phyloP scores from a whole-genome alignment of 2,888 invertebrate genomes.

The Chironomus tentans region DNA sequence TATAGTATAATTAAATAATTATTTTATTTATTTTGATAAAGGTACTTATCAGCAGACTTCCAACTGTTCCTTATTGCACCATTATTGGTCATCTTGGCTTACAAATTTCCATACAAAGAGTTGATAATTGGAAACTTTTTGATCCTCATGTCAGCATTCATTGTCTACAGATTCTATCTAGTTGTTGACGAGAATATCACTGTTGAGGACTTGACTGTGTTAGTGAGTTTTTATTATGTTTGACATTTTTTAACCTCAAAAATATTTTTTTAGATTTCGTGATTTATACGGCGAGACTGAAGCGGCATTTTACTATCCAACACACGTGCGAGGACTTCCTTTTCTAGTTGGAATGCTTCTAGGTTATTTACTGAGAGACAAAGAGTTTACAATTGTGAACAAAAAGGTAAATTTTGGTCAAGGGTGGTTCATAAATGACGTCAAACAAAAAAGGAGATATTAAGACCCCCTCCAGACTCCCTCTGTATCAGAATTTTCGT shows the following conservation, averaged over 20 bases:
- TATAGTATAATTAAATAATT: neutral
- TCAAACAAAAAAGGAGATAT: too few species aligned
- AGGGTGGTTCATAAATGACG: too few species aligned
- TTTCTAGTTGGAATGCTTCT: neutral
- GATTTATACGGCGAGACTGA: too few species aligned
- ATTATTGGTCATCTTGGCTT: constrained; percentile 45
- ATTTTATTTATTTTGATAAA: constrained; percentile 38
- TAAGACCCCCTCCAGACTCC: too few species aligned
- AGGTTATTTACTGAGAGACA: neutral
- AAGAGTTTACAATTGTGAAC: neutral
- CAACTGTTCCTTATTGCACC: constrained; percentile 59
- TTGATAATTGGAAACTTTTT: neutral
- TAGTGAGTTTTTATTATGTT: neutral
- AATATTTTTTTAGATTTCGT: too few species aligned
- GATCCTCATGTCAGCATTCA: neutral
- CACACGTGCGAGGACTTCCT: neutral
- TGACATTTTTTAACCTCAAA: too few species aligned
- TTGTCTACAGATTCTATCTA: neutral
- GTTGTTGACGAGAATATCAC: neutral
- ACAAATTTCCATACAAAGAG: neutral
- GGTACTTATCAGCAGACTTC: constrained; percentile 52
- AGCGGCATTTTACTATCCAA: neutral
- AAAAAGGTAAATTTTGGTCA: neutral
- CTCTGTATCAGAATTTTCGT: too few species aligned
- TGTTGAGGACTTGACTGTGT: neutral